Percentiles rank a stretch among this genome's conserved stretches.
Evolutionary conservation across 2,797 vertebrate genomes (phyloP).

Genomic region (Parauchenoglanis punctatus): DNA sequence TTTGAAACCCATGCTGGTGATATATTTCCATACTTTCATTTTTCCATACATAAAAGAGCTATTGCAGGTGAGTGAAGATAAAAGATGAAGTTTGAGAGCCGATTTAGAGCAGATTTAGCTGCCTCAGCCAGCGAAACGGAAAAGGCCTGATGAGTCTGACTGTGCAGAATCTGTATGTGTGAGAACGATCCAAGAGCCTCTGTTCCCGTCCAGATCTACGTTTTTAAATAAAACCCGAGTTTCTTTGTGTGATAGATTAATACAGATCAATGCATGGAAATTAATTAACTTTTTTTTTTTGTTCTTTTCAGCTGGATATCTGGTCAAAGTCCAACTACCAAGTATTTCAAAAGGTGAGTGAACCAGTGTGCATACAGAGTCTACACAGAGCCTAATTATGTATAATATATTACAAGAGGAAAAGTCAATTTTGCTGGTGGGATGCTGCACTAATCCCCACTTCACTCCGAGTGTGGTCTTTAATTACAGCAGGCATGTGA

Average conservation of each 20-base stretch:
- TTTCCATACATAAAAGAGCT: neutral
- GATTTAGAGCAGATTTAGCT: neutral
- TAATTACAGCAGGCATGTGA: conserved; percentile 28
- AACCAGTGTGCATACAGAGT: neutral
- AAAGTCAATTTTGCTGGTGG: conserved; percentile 2
- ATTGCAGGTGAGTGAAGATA: neutral
- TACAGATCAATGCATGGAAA: neutral
- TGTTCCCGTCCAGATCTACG: conserved; percentile 1
- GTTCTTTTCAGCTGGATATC: conserved; percentile 77
- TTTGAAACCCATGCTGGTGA: neutral
- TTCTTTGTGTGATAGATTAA: neutral
- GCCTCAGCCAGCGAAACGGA: neutral
- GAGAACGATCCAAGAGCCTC: neutral
- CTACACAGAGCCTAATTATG: conserved; percentile 30
- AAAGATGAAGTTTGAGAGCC: neutral
- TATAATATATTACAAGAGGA: conserved; percentile 17
- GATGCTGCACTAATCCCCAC: conserved; percentile 35
- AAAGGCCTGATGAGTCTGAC: neutral
- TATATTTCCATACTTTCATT: conserved; percentile 14
- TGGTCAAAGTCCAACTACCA: conserved; percentile 88
- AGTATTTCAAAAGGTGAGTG: conserved; percentile 85
- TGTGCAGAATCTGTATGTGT: neutral
- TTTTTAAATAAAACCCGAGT: conserved; percentile 3
- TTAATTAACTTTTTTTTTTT: neutral
- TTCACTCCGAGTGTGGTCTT: conserved; percentile 28